These are phyloP conservation scores for Melitaea athalia DNA, from an alignment of 2,888 invertebrate genomes.

Conservation along the genomic window DNA sequence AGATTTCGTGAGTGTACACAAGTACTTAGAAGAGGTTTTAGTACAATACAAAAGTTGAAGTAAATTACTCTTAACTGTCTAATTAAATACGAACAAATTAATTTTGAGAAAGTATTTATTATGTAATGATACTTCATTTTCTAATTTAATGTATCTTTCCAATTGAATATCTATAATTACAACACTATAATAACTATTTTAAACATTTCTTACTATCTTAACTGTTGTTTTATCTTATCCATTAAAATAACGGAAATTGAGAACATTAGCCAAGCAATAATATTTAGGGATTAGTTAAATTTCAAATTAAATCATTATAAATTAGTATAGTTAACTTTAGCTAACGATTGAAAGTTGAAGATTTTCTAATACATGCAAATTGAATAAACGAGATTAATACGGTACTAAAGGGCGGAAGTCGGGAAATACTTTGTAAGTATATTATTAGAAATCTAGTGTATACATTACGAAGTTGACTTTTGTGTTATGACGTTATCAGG, in stretches of 20 bases:
- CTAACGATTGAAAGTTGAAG: not conserved
- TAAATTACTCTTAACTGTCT: too few relatives aligned
- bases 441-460: not conserved
- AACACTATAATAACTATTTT: not conserved
- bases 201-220: not conserved
- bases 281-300: constrained; percentile 9
- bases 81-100: too few relatives aligned
- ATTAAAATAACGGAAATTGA: constrained; percentile 2
- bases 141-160: not conserved
- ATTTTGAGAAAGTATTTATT: too few relatives aligned
- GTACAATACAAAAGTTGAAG: too few relatives aligned
- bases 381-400: not conserved
- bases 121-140: not conserved
- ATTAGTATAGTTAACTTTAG: not conserved
- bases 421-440: not conserved
- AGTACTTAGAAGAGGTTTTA: too few relatives aligned
- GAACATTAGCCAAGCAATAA: constrained; percentile 1
- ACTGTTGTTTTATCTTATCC: not conserved
- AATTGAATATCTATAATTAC: not conserved
- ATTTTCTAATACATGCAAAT: constrained; percentile 1
- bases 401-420: not conserved
- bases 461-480: too few relatives aligned
- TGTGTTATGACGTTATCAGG: too few relatives aligned
- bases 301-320: not conserved
- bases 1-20: too few relatives aligned